Percentiles rank a stretch among this genome's conserved stretches.
These are phyloP conservation scores for Anarhynchus alexandrinus DNA, from an alignment of 2,113 vertebrate species.

Conservation along the genomic window DNA sequence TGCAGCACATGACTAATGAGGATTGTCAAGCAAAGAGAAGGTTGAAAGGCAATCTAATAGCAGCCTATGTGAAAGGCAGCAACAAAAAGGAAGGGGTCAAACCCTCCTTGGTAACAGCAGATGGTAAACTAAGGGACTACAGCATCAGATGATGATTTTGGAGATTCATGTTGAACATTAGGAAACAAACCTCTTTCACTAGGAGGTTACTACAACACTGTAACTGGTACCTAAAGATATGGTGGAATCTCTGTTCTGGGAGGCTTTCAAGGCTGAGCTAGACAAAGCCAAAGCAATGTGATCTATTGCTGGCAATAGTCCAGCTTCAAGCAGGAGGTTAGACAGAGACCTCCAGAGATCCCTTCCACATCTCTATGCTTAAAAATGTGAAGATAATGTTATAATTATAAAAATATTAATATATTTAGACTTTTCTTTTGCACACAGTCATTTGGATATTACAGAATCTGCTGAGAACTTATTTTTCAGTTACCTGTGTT, in stretches of 20 bases:
- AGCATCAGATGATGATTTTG: neutral
- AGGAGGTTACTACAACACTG: neutral
- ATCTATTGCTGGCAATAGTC: neutral
- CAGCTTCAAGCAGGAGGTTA: neutral
- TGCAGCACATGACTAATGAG: neutral
- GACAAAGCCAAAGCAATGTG: neutral
- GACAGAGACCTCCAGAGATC: neutral
- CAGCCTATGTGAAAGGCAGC: neutral
- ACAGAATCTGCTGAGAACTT: neutral
- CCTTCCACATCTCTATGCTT: neutral
- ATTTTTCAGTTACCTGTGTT: neutral
- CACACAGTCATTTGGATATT: neutral
- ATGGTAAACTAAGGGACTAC: neutral
- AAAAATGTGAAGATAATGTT: neutral
- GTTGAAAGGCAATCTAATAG: neutral
- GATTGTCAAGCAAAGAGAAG: neutral
- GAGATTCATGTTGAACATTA: neutral
- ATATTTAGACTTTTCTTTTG: neutral
- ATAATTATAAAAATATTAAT: neutral
- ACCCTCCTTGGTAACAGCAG: neutral
- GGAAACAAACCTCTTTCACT: rapidly evolving
- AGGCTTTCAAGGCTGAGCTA: neutral
- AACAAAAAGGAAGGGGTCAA: neutral
- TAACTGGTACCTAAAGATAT: neutral
- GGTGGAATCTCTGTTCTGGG: neutral